Evolutionary conservation across 2,797 vertebrate species (phyloP).

Genomic region (Neosalanx taihuensis): DNA sequence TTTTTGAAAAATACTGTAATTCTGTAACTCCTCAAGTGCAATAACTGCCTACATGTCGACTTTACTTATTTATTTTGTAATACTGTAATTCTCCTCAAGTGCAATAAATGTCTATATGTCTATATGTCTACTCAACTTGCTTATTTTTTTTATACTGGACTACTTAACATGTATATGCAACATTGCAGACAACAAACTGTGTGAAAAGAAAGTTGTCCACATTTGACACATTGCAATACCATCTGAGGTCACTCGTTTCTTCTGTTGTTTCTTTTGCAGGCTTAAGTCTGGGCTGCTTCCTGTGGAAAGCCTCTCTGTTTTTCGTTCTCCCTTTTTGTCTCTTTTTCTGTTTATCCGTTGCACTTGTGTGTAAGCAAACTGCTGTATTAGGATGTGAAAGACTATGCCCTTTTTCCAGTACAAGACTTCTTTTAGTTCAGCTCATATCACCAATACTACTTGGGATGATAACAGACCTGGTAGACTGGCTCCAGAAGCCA

Average conservation of each 20-base stretch:
- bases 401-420: conserved; percentile 32
- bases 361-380: conserved; percentile 39
- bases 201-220: neutral
- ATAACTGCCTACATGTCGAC: no score
- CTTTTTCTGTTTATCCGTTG: neutral
- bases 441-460: conserved; percentile 40
- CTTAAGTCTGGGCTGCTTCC: conserved; percentile 26
- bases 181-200: conserved; percentile 7
- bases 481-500: conserved; percentile 14
- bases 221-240: conserved; percentile 20
- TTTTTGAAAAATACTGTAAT: no score
- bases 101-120: no score
- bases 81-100: no score
- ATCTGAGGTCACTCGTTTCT: conserved; percentile 42
- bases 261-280: conserved; percentile 24
- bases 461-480: conserved; percentile 38
- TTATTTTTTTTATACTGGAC: no score
- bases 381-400: conserved; percentile 65
- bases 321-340: conserved; percentile 2
- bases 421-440: conserved; percentile 49
- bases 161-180: neutral
- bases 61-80: no score
- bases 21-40: no score
- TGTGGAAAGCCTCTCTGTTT: conserved; percentile 19
- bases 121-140: no score